phyloP scores from a whole-genome alignment of 2,797 vertebrate genomes.

The Carapus acus region DNA sequence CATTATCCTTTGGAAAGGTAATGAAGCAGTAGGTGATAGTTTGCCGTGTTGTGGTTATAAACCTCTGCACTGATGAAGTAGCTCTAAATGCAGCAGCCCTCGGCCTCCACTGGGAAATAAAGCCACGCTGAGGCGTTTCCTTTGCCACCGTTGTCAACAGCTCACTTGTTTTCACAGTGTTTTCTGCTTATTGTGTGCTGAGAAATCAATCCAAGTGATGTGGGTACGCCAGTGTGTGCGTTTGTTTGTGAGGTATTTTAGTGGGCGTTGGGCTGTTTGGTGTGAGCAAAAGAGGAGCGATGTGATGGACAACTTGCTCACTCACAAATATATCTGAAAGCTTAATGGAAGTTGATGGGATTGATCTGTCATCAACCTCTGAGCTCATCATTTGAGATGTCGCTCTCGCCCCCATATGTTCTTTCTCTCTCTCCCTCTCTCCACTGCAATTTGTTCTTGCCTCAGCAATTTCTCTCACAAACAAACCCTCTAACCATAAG shows the following conservation, averaged over 20 bases:
- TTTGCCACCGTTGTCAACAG: conserved; percentile 57
- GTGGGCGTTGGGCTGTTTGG: conserved; percentile 9
- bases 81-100: conserved; percentile 52
- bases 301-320: conserved; percentile 61
- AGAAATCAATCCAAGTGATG: conserved; percentile 59
- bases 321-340: conserved; percentile 59
- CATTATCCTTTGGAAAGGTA: conserved; percentile 57
- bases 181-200: conserved; percentile 59
- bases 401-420: background rate
- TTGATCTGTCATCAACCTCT: conserved; percentile 41
- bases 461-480: conserved; percentile 34
- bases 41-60: conserved; percentile 53
- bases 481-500: conserved; percentile 24
- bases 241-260: conserved; percentile 5
- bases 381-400: conserved; percentile 57
- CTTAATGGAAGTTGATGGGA: conserved; percentile 63
- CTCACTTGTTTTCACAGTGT: conserved; percentile 57
- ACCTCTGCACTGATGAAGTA: conserved; percentile 50
- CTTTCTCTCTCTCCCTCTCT: background rate
- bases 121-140: conserved; percentile 57
- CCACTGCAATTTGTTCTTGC: conserved; percentile 17
- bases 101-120: conserved; percentile 70
- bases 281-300: conserved; percentile 2
- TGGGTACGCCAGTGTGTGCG: conserved; percentile 2
- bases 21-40: conserved; percentile 60